Base-by-base conservation (phyloP, 2,113 vertebrate species). In the Xyrauchen texanus region DNA sequence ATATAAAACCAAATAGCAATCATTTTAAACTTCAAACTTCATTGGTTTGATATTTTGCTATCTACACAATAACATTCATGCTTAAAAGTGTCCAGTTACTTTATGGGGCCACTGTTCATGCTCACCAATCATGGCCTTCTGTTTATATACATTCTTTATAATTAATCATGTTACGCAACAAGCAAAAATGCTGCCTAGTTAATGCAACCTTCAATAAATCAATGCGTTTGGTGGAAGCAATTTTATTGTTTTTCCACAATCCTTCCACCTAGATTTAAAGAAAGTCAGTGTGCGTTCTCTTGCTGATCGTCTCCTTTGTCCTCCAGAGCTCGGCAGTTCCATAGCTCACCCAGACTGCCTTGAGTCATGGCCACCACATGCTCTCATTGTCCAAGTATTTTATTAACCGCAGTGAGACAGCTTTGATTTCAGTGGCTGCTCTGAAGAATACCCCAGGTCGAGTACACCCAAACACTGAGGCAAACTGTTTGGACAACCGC, bases 381-480 rank as follows among this genome's bases (percentile, higher is more conserved):
- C 86, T 93, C 89, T 81, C 90, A 91, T 85, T 88, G 85, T 91
- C 83, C 84, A 92, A 92, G 79, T 87, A 92, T 91, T 91, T 90
- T 89, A 93, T 89, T 89, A 91, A 77, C 86, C 91, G 78, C 90
- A 91, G 87, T 83, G 85, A 91, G 91, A 87, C 88, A 85, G 91
- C 88, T 91, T 91, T 90, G 87, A 89, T 91, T 92, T 89, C 89
- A 89, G 85, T 79, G 77, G 69, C 78, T 72, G 55, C 55, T 57
- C 90, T 89, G 71, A 67, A 80, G 78, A 76, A 76, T 79, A 83
- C 58, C 47, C 76, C 16, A 58, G 58, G 45, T 76, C 49, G 55
- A 55, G 74, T 85, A 47, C 77, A 82, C 77, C 82, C 79, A 76
- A 72, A 79, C 82, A 83, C 73, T 78, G 81, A 85, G 85, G 86